phyloP scores from a whole-genome alignment of 2,888 invertebrate species.

The Andrena fulva region DNA sequence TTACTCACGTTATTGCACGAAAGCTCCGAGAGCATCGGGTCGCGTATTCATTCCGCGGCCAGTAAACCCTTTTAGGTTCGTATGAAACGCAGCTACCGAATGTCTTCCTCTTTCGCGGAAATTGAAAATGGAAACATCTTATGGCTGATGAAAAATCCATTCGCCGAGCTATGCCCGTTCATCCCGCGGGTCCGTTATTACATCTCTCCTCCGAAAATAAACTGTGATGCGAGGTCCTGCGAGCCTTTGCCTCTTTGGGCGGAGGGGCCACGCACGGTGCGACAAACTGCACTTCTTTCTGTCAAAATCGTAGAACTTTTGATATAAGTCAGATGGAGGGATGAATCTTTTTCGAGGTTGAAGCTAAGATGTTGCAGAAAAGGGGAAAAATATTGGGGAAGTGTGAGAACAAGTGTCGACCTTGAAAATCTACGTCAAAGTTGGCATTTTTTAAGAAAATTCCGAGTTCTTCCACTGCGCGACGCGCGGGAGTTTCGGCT shows the following conservation, averaged over 20 bases:
- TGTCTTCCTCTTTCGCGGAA: conserved; percentile 32
- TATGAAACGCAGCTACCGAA: conserved; percentile 20
- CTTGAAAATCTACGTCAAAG: no score
- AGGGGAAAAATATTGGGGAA: no score
- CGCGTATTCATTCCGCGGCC: conserved; percentile 38
- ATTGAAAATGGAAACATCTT: conserved; percentile 56
- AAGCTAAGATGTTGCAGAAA: no score
- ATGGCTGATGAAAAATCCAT: conserved; percentile 45
- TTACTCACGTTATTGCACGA: conserved; percentile 67
- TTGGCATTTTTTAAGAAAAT: no score
- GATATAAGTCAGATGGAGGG: no score
- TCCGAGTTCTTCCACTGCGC: no score
- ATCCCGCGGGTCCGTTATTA: conserved; percentile 14
- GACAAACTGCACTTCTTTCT: no score
- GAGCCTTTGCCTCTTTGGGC: no score
- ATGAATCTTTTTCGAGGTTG: no score
- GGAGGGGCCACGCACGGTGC: no score
- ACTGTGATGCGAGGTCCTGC: not conserved
- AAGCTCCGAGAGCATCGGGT: conserved; percentile 51
- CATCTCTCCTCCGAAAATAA: conserved; percentile 14
- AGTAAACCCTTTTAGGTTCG: conserved; percentile 50
- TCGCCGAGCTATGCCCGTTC: conserved; percentile 11
- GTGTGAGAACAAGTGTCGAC: no score
- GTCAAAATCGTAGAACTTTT: no score
- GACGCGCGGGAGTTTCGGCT: not conserved